Evolutionary conservation across 1,140 invertebrate genomes (phyloP).

Genomic region (Psix sp.): DNA sequence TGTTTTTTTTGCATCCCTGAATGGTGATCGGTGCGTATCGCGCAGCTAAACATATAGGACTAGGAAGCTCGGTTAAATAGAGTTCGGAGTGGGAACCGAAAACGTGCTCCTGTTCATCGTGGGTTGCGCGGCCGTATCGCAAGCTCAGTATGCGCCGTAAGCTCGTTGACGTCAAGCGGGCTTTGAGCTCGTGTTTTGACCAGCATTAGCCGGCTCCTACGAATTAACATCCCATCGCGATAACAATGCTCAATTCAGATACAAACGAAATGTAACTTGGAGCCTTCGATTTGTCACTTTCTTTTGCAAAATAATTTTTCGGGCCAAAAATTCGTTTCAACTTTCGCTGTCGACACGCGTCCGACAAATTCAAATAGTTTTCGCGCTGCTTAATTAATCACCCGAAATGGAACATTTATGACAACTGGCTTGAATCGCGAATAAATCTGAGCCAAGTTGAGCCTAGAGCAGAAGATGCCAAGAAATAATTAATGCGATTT

Average conservation of each 20-base stretch:
- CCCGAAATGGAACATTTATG: slow-evolving; percentile 52
- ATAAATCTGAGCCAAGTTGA: slow-evolving; percentile 29
- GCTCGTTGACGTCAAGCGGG: slow-evolving; percentile 61
- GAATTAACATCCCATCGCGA: slow-evolving; percentile 10
- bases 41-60: slow-evolving; percentile 39
- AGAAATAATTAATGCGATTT: slow-evolving; percentile 49
- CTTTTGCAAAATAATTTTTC: not conserved
- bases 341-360: not conserved
- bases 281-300: not conserved
- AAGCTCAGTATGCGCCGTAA: slow-evolving; percentile 72
- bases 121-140: slow-evolving; percentile 41
- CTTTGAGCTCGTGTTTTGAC: slow-evolving; percentile 25
- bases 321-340: not conserved
- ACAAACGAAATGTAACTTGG: not conserved
- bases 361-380: slow-evolving; percentile 8
- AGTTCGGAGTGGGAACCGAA: slow-evolving; percentile 52
- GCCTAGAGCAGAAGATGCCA: slow-evolving; percentile 21
- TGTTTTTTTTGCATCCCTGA: slow-evolving; percentile 33
- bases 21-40: slow-evolving; percentile 41
- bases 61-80: slow-evolving; percentile 34
- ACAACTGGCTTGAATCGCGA: slow-evolving; percentile 33
- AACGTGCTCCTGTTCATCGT: slow-evolving; percentile 58
- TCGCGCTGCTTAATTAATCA: slow-evolving; percentile 34
- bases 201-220: slow-evolving; percentile 10
- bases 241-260: slow-evolving; percentile 4